Evolutionary conservation across 2,888 invertebrate species (phyloP).

Genomic region (Celastrina argiolus): DNA sequence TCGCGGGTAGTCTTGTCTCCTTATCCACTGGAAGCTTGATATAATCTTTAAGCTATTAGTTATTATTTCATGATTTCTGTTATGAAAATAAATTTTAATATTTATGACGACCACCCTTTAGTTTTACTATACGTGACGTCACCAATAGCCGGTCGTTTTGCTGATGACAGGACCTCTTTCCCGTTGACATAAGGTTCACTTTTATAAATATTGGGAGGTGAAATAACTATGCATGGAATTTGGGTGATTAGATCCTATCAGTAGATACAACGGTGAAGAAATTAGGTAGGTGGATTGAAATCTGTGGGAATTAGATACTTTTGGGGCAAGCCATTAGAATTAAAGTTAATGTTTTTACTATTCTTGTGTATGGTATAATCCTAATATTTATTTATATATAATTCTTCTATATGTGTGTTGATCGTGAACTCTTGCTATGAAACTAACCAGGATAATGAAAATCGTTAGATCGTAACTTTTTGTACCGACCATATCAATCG

Average conservation of each 20-base stretch:
- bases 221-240: not conserved
- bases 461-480: too few species aligned
- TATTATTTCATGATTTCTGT: constrained; percentile 32
- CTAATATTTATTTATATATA: too few species aligned
- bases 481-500: too few species aligned
- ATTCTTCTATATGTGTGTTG: too few species aligned
- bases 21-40: constrained; percentile 57
- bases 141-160: too few species aligned
- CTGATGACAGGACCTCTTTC: too few species aligned
- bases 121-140: not conserved
- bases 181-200: too few species aligned
- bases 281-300: not conserved
- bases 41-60: constrained; percentile 49
- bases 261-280: not conserved
- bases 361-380: too few species aligned
- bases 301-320: not conserved
- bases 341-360: not conserved
- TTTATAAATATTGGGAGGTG: too few species aligned
- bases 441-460: too few species aligned
- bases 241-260: not conserved
- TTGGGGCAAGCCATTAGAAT: not conserved
- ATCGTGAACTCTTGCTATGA: too few species aligned
- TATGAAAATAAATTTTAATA: constrained; percentile 23
- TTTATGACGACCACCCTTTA: constrained; percentile 19
- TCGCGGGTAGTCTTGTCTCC: constrained; percentile 53